Conservation (phyloP, 2,888 invertebrate genomes). For the Caradrina clavipalpis region DNA sequence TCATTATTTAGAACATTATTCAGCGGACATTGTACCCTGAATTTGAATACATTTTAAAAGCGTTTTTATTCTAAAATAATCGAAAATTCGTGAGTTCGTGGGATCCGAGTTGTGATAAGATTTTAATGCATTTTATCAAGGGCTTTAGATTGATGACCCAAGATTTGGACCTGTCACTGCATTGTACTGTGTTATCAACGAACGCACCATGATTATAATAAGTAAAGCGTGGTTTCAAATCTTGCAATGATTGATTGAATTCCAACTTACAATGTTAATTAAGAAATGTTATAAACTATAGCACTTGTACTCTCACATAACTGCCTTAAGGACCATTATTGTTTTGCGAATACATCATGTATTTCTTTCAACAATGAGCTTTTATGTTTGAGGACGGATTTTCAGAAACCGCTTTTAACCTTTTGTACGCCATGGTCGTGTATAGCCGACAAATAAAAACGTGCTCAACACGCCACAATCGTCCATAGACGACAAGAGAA, state of each 20-base stretch:
- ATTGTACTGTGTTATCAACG: neutral
- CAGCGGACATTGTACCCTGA: neutral
- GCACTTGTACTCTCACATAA: too few relatives aligned
- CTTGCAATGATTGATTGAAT: neutral
- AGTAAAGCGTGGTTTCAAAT: too few relatives aligned
- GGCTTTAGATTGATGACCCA: slow-evolving; percentile 1
- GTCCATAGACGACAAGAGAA: too few relatives aligned
- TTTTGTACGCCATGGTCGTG: too few relatives aligned
- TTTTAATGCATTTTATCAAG: slow-evolving; percentile 17
- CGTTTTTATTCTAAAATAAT: neutral
- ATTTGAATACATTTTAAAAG: slow-evolving; percentile 2
- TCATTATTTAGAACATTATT: neutral
- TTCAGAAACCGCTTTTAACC: too few relatives aligned
- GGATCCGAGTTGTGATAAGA: slow-evolving; percentile 5
- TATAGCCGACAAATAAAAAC: too few relatives aligned
- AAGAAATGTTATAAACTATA: too few relatives aligned
- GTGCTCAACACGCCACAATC: too few relatives aligned
- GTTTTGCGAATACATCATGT: too few relatives aligned
- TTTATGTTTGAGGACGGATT: too few relatives aligned
- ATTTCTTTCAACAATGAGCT: too few relatives aligned
- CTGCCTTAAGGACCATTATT: neutral
- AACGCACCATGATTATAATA: neutral
- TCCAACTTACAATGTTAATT: neutral
- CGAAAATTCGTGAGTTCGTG: neutral
- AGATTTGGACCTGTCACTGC: neutral